Evolutionary conservation across 2,797 vertebrate genomes (phyloP).

Genomic region (Hippocampus kuda): DNA sequence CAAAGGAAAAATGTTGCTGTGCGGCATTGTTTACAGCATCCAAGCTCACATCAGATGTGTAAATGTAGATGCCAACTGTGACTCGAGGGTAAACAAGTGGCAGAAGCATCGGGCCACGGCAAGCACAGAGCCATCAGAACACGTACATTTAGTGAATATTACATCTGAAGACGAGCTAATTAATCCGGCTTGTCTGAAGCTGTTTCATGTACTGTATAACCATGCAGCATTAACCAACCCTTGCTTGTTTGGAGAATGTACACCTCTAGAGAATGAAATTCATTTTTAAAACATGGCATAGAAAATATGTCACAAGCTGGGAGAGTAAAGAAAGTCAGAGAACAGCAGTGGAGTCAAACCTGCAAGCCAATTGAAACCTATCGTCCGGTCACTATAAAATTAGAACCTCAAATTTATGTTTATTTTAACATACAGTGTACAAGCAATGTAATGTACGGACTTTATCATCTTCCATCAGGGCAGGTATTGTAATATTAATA

Average conservation of each 20-base stretch:
- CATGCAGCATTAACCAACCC: constrained; percentile 36
- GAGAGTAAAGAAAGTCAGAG: constrained; percentile 1
- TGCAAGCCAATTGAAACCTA: background rate
- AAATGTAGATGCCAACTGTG: constrained; percentile 35
- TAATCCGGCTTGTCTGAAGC: constrained; percentile 47
- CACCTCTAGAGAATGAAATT: constrained; percentile 9
- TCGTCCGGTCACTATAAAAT: background rate
- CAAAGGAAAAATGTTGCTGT: constrained; percentile 33
- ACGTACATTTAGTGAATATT: constrained; percentile 55
- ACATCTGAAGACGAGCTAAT: constrained; percentile 63
- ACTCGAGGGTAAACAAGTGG: constrained; percentile 47
- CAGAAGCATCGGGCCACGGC: constrained; percentile 51
- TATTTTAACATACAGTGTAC: background rate
- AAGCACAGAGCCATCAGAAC: constrained; percentile 40
- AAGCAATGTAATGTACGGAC: too few relatives aligned
- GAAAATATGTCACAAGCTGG: constrained; percentile 4
- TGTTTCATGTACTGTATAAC: constrained; percentile 30
- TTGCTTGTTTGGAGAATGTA: constrained; percentile 27
- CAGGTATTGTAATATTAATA: too few relatives aligned
- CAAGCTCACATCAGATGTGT: constrained; percentile 33
- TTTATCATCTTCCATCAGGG: too few relatives aligned
- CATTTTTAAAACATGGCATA: background rate
- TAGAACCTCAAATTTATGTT: background rate
- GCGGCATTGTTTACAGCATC: constrained; percentile 31
- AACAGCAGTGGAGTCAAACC: background rate